phyloP scores from a whole-genome alignment of 2,797 vertebrate genomes.

The Myripristis jacobus region DNA sequence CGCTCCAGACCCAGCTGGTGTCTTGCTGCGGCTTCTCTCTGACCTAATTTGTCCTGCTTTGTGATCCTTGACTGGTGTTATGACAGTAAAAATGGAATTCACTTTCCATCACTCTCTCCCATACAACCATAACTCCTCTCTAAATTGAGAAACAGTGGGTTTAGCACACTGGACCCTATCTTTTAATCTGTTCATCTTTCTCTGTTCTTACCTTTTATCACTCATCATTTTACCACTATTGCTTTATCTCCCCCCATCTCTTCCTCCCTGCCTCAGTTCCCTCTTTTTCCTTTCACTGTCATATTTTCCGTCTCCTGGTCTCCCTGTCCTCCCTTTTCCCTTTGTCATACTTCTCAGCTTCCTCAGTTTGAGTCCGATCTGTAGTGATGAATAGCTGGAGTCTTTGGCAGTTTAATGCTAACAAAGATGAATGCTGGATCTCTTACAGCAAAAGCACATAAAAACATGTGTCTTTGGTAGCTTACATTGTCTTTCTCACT shows the following conservation, averaged over 20 bases:
- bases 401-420: slow-evolving; percentile 33
- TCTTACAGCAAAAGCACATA: slow-evolving; percentile 1
- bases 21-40: slow-evolving; percentile 1
- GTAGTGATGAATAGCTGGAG: slow-evolving; percentile 24
- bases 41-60: slow-evolving; percentile 13
- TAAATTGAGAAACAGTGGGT: neutral
- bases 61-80: slow-evolving; percentile 5
- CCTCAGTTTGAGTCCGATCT: slow-evolving; percentile 39
- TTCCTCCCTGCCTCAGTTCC: neutral
- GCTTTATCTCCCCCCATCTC: neutral
- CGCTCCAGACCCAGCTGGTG: slow-evolving; percentile 11
- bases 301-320: slow-evolving; percentile 28
- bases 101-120: slow-evolving; percentile 22
- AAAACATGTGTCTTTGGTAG: neutral
- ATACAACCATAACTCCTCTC: slow-evolving; percentile 17
- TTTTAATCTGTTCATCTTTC: slow-evolving; percentile 26
- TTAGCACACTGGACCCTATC: slow-evolving; percentile 8
- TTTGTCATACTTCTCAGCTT: slow-evolving; percentile 11
- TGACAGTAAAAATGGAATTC: slow-evolving; percentile 29
- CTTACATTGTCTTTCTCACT: neutral
- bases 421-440: slow-evolving; percentile 44
- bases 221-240: slow-evolving; percentile 20
- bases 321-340: slow-evolving; percentile 1
- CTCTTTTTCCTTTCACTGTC: slow-evolving; percentile 25
- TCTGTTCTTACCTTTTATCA: slow-evolving; percentile 7